Conservation (phyloP, 2,888 invertebrate genomes). For the Cantharis flavilabris region DNA sequence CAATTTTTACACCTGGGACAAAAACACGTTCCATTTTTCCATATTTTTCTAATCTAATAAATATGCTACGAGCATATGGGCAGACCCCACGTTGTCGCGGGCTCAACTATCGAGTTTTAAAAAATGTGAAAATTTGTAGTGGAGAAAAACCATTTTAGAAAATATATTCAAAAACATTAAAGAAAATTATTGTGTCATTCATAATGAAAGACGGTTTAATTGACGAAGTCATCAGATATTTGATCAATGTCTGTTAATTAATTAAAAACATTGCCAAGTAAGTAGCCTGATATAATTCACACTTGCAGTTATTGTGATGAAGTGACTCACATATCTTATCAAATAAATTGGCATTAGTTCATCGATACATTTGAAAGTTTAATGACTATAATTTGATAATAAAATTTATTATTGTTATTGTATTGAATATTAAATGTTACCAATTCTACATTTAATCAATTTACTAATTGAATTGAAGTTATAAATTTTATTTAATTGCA, state of each 20-base stretch:
- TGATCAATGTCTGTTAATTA: slow-evolving; percentile 29
- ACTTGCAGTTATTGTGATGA: slow-evolving; percentile 33
- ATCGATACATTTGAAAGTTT: slow-evolving; percentile 51
- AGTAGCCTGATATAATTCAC: slow-evolving; percentile 33
- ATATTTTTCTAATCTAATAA: not conserved
- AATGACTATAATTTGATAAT: slow-evolving; percentile 21
- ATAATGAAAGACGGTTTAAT: slow-evolving; percentile 24
- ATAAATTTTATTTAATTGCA: not conserved
- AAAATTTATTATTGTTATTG: not conserved
- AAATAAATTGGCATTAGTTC: slow-evolving; percentile 45
- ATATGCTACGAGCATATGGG: not conserved
- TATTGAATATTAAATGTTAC: not conserved
- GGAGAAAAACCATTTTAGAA: not conserved
- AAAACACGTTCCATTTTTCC: not conserved
- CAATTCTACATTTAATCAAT: not conserved
- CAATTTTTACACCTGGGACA: not conserved
- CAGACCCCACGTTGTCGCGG: too few species aligned
- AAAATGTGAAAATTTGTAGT: not conserved
- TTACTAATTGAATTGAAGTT: not conserved
- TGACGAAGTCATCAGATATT: slow-evolving; percentile 25
- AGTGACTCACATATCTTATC: slow-evolving; percentile 27
- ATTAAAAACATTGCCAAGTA: slow-evolving; percentile 29
- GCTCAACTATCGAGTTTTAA: too few species aligned
- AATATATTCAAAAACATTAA: not conserved
- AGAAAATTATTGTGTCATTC: slow-evolving; percentile 5